These are phyloP conservation scores for Theretra japonica DNA, from an alignment of 2,888 invertebrate genomes.

Conservation along the genomic window DNA sequence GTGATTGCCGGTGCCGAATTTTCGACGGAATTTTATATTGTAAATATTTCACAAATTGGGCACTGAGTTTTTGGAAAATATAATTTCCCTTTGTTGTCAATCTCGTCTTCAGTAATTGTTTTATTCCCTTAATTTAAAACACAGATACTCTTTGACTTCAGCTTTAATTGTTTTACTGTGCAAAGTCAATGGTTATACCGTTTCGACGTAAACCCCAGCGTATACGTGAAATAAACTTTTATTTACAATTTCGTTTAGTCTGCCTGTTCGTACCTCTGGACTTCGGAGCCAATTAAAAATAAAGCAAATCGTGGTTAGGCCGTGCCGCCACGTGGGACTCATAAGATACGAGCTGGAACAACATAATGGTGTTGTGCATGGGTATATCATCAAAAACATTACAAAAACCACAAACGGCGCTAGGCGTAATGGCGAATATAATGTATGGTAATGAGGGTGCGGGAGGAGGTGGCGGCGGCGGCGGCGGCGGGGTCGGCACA, in stretches of 20 bases:
- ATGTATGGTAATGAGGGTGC: slow-evolving; percentile 83
- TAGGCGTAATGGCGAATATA: slow-evolving; percentile 79
- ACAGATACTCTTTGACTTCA: background rate
- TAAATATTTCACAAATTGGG: background rate
- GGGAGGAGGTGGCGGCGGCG: slow-evolving; percentile 70
- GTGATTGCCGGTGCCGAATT: slow-evolving; percentile 5
- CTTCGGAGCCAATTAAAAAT: slow-evolving; percentile 40
- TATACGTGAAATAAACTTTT: slow-evolving; percentile 23
- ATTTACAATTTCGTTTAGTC: slow-evolving; percentile 27
- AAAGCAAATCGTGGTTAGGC: slow-evolving; percentile 36
- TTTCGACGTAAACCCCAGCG: background rate
- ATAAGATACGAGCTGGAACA: slow-evolving; percentile 46
- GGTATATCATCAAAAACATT: slow-evolving; percentile 72
- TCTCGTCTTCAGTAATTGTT: background rate
- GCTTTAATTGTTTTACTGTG: background rate
- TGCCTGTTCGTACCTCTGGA: slow-evolving; percentile 13
- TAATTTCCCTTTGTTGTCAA: background rate
- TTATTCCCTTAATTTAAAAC: background rate
- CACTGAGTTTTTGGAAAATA: background rate
- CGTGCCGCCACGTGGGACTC: slow-evolving; percentile 43
- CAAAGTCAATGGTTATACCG: background rate
- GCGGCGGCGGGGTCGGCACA: slow-evolving; percentile 73
- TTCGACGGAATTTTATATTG: background rate
- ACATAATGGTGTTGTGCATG: slow-evolving; percentile 51
- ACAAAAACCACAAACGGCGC: slow-evolving; percentile 71